Evolutionary conservation across 2,888 invertebrate species (phyloP).

Genomic region (Heteropelma amictum): DNA sequence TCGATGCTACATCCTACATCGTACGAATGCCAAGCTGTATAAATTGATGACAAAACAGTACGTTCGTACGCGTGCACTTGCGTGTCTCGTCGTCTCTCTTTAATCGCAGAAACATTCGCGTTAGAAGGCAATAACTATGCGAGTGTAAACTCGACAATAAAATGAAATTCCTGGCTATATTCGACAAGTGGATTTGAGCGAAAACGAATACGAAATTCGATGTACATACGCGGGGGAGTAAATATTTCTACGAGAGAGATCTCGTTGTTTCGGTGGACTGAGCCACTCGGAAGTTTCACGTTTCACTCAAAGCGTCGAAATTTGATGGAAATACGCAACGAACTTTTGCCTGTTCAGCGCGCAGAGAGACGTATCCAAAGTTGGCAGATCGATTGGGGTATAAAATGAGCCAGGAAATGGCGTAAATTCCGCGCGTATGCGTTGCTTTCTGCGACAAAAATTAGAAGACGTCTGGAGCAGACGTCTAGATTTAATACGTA

Average conservation of each 20-base stretch:
- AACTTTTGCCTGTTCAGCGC: not conserved
- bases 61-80: too few relatives aligned
- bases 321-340: conserved; percentile 25
- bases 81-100: too few relatives aligned
- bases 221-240: not conserved
- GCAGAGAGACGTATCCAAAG: not conserved
- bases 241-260: conserved; percentile 20
- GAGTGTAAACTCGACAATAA: conserved; percentile 40
- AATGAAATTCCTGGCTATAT: conserved; percentile 40
- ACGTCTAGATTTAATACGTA: too few relatives aligned
- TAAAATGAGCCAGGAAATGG: not conserved
- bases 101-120: too few relatives aligned
- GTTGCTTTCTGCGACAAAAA: too few relatives aligned
- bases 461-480: too few relatives aligned
- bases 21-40: too few relatives aligned
- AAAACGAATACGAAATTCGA: not conserved
- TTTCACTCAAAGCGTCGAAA: conserved; percentile 20
- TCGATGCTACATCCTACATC: too few relatives aligned
- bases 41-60: too few relatives aligned
- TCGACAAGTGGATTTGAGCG: conserved; percentile 11
- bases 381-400: not conserved
- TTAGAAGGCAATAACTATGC: not conserved
- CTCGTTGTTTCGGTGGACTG: conserved; percentile 37
- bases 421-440: too few relatives aligned
- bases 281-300: conserved; percentile 15